Conservation (phyloP, 2,888 invertebrate species). For the Eilema depressum region DNA sequence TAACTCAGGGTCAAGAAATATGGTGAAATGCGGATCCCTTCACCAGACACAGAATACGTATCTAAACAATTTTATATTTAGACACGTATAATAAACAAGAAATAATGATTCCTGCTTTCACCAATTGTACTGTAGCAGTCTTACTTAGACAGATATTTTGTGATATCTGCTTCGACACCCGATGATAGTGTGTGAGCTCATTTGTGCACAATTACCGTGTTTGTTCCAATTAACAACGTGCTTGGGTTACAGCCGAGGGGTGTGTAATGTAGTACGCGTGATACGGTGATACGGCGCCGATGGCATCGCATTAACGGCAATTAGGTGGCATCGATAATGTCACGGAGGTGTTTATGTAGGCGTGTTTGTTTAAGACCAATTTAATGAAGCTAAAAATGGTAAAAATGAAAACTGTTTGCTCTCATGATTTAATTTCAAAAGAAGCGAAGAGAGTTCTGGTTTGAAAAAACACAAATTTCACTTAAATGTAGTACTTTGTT, state of each 20-base stretch:
- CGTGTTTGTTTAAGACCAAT: background rate
- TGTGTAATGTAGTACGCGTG: background rate
- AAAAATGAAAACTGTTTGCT: background rate
- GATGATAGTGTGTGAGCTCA: slow-evolving; percentile 29
- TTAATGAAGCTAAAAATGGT: background rate
- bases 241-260: slow-evolving; percentile 10
- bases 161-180: slow-evolving; percentile 9
- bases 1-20: too few species aligned
- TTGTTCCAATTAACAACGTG: slow-evolving; percentile 34
- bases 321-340: slow-evolving; percentile 20
- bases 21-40: too few species aligned
- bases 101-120: too few species aligned
- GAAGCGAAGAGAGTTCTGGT: background rate
- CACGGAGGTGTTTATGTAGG: background rate
- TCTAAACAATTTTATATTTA: too few species aligned
- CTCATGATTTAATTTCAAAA: background rate
- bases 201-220: slow-evolving; percentile 44
- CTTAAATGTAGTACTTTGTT: background rate
- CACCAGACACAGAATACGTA: too few species aligned
- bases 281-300: slow-evolving; percentile 15
- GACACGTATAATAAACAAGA: too few species aligned
- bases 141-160: background rate
- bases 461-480: background rate
- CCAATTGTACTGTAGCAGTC: too few species aligned
- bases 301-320: slow-evolving; percentile 15